phyloP scores from a whole-genome alignment of 1,140 invertebrate species.

The Brevipalpus yothersi region DNA sequence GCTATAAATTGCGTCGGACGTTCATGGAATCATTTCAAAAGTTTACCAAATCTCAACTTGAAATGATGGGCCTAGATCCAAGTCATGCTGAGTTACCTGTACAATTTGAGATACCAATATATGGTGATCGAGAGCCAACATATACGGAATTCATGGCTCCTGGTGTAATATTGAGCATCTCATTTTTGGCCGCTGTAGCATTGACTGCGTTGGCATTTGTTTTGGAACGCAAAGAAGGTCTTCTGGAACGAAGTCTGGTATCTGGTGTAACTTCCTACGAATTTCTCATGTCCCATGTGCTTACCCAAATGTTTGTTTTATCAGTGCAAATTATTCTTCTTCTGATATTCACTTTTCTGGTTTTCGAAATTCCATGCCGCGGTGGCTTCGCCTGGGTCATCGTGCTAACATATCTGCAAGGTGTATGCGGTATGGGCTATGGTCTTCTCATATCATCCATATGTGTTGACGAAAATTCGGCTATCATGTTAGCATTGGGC shows the following conservation, averaged over 20 bases:
- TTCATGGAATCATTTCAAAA: constrained; percentile 8
- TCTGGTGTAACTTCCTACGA: constrained; percentile 65
- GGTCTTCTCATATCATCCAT: constrained; percentile 65
- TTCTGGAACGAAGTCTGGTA: constrained; percentile 64
- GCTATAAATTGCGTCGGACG: constrained; percentile 11
- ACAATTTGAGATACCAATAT: constrained; percentile 57
- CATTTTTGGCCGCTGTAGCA: constrained; percentile 82
- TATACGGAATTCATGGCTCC: constrained; percentile 36
- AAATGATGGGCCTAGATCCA: constrained; percentile 3
- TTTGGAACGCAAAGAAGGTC: constrained; percentile 65
- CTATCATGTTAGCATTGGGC: constrained; percentile 62
- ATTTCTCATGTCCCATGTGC: constrained; percentile 69
- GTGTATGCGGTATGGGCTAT: constrained; percentile 77
- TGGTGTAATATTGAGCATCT: constrained; percentile 35
- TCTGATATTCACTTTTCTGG: constrained; percentile 51
- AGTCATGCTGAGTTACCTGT: constrained; percentile 12
- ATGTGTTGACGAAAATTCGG: constrained; percentile 66
- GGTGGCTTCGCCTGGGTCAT: constrained; percentile 50
- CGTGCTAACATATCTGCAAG: constrained; percentile 42
- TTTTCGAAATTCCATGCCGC: constrained; percentile 51
- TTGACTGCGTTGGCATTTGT: constrained; percentile 72
- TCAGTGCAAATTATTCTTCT: constrained; percentile 65
- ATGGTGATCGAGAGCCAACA: constrained; percentile 61
- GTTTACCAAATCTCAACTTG: constrained; percentile 12
- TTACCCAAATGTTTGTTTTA: constrained; percentile 84